These are phyloP conservation scores for Ectemnius continuus DNA, from an alignment of 2,888 invertebrate genomes.

Conservation along the genomic window DNA sequence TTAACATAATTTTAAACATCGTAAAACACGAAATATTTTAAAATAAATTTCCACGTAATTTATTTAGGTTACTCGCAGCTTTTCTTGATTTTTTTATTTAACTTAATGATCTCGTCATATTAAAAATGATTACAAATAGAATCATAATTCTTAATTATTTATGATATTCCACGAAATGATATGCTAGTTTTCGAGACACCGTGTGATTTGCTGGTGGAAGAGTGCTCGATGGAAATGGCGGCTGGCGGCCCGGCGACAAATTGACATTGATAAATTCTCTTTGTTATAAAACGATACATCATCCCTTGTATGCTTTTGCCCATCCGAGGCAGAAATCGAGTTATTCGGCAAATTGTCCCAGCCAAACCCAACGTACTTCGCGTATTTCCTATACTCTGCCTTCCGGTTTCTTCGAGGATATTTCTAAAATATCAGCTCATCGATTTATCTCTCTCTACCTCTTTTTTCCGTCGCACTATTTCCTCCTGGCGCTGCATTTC, in stretches of 20 bases:
- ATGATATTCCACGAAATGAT: too few species aligned
- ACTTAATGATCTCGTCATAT: neutral
- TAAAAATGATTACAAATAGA: too few species aligned
- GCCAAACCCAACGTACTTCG: neutral
- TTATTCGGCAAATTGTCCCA: constrained; percentile 55
- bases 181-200: too few species aligned
- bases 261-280: constrained; percentile 72
- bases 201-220: constrained; percentile 16
- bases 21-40: neutral
- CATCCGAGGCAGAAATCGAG: constrained; percentile 37
- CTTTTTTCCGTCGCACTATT: too few species aligned
- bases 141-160: too few species aligned
- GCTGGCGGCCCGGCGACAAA: constrained; percentile 54
- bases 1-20: too few species aligned
- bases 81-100: neutral
- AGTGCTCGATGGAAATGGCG: neutral
- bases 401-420: neutral
- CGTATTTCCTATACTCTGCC: neutral
- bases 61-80: neutral
- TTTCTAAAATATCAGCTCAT: neutral
- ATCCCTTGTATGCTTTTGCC: constrained; percentile 42
- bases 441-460: neutral
- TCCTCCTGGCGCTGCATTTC: too few species aligned
- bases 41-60: neutral
- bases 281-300: constrained; percentile 67